Percentiles rank a stretch among this genome's conserved stretches.
These are phyloP conservation scores for Peromyscus polionotus DNA, from an alignment of 2,113 vertebrate genomes.

Conservation along the genomic window DNA sequence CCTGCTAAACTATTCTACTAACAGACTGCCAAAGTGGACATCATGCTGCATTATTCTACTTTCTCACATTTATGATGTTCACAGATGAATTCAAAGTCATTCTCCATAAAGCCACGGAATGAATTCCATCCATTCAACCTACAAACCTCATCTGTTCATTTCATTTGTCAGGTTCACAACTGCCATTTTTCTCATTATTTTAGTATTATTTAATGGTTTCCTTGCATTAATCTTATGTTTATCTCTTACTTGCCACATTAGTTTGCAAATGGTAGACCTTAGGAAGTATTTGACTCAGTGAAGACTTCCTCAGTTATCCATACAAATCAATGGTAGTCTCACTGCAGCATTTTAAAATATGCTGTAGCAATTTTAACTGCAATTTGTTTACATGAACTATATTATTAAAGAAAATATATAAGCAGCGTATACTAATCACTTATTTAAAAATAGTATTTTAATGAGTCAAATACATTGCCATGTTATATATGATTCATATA, in stretches of 20 bases:
- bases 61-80: background rate
- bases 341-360: constrained; percentile 43
- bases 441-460: constrained; percentile 47
- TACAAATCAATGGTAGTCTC: background rate
- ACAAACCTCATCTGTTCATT: background rate
- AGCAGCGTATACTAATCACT: constrained; percentile 9
- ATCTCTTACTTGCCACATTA: constrained; percentile 30
- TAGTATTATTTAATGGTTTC: constrained; percentile 27
- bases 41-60: background rate
- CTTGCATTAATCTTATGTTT: background rate
- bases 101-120: background rate
- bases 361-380: constrained; percentile 31
- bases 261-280: background rate
- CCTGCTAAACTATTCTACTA: background rate
- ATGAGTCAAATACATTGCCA: background rate
- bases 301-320: constrained; percentile 32
- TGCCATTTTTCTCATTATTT: background rate
- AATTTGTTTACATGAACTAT: constrained; percentile 29
- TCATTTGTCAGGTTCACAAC: background rate
- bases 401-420: constrained; percentile 23
- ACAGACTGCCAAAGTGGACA: background rate
- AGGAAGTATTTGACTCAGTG: constrained; percentile 25
- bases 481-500: background rate
- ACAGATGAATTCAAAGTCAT: background rate
- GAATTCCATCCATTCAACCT: background rate